These are phyloP conservation scores for Ailurus styani DNA, from an alignment of 2,113 vertebrate genomes.

Conservation along the genomic window DNA sequence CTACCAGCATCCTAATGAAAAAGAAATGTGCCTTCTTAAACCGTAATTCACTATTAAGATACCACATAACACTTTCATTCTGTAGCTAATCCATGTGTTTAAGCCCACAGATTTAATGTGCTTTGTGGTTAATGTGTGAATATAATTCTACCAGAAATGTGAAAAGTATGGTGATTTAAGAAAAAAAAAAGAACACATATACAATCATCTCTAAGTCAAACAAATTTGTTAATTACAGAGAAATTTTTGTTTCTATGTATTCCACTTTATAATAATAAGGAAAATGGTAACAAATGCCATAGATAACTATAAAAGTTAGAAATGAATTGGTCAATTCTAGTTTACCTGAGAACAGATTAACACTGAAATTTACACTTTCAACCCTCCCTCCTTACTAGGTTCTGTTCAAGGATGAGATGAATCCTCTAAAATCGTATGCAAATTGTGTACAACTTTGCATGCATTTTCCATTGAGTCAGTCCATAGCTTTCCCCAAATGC, in stretches of 20 bases:
- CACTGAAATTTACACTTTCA: not conserved
- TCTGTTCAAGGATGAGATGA: not conserved
- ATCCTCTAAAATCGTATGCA: not conserved
- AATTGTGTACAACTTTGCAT: not conserved
- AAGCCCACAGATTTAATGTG: not conserved
- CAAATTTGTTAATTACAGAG: not conserved
- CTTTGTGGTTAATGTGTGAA: not conserved
- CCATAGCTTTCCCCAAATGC: not conserved
- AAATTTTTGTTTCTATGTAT: not conserved
- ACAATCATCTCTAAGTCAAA: slow-evolving; percentile 33
- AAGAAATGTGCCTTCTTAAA: not conserved
- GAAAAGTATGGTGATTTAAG: not conserved
- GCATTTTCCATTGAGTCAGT: not conserved
- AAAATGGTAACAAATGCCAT: not conserved
- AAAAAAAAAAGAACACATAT: not conserved
- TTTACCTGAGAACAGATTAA: not conserved
- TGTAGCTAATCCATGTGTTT: not conserved
- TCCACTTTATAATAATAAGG: not conserved
- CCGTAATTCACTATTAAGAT: not conserved
- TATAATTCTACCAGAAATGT: slow-evolving; percentile 23
- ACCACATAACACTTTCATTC: not conserved
- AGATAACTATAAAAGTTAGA: not conserved
- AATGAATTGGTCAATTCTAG: not conserved
- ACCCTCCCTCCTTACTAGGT: not conserved
- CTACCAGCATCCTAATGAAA: not conserved